phyloP scores from a whole-genome alignment of 2,888 invertebrate genomes.

The Ichneumoninae sp. region DNA sequence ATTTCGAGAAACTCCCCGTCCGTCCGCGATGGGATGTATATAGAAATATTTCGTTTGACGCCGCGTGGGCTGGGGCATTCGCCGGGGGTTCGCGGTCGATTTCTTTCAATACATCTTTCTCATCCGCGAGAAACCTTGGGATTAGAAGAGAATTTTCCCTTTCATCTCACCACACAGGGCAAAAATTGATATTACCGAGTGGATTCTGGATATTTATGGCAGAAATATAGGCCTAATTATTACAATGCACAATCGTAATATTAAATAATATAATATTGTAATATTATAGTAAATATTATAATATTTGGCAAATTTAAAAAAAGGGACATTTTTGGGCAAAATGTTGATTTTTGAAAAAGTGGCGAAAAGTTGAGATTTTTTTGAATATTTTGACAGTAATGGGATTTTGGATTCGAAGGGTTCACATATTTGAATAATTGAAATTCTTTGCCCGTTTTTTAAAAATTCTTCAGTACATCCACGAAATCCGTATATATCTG shows the following conservation, averaged over 20 bases:
- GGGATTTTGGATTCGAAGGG: not conserved
- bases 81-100: conserved; percentile 15
- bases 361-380: too few species aligned
- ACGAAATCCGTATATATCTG: not conserved
- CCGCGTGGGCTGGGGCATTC: not conserved
- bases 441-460: not conserved
- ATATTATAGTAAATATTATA: too few species aligned
- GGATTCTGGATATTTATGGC: too few species aligned
- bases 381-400: too few species aligned
- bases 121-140: not conserved
- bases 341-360: too few species aligned
- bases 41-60: conserved; percentile 41
- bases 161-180: not conserved
- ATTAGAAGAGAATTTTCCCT: conserved; percentile 46
- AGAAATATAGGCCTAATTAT: too few species aligned
- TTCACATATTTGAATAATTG: not conserved
- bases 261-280: too few species aligned
- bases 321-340: too few species aligned
- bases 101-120: conserved; percentile 26
- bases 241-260: too few species aligned
- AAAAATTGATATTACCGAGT: too few species aligned
- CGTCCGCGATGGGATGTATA: conserved; percentile 5
- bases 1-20: conserved; percentile 30
- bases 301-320: too few species aligned
- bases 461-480: not conserved